Percentiles rank a stretch among this genome's conserved stretches.
These are phyloP conservation scores for Macrosiphum euphorbiae DNA, from an alignment of 2,888 invertebrate genomes.

Conservation along the genomic window DNA sequence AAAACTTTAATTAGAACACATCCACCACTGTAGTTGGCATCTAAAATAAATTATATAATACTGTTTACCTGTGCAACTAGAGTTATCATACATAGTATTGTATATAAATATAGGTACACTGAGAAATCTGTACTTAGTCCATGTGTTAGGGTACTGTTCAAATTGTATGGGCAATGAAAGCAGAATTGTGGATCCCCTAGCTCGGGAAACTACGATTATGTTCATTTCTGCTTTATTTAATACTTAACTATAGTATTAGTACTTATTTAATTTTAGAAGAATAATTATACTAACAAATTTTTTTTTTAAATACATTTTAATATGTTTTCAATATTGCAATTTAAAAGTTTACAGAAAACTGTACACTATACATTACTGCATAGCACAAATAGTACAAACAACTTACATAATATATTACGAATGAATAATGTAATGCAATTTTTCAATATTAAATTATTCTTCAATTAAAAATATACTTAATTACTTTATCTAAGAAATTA, in stretches of 20 bases:
- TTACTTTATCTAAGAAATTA: too few relatives aligned
- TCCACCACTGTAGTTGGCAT: not conserved
- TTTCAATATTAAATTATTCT: not conserved
- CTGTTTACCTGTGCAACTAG: not conserved
- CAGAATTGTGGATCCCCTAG: not conserved
- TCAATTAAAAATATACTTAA: not conserved
- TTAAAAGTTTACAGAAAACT: not conserved
- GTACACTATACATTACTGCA: not conserved
- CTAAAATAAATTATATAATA: not conserved
- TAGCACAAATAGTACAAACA: not conserved
- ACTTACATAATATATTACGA: not conserved
- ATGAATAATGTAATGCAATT: not conserved
- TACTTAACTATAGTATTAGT: not conserved
- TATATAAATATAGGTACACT: not conserved
- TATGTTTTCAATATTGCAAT: not conserved
- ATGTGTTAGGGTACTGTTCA: not conserved
- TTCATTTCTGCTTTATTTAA: not conserved
- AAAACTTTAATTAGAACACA: not conserved
- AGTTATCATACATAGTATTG: not conserved
- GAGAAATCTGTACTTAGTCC: not conserved
- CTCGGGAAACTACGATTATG: not conserved
- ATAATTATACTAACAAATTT: not conserved
- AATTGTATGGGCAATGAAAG: not conserved
- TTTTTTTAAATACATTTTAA: not conserved
- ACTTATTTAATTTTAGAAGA: not conserved